Conservation (phyloP, 2,888 invertebrate genomes). For the Phania funesta region DNA sequence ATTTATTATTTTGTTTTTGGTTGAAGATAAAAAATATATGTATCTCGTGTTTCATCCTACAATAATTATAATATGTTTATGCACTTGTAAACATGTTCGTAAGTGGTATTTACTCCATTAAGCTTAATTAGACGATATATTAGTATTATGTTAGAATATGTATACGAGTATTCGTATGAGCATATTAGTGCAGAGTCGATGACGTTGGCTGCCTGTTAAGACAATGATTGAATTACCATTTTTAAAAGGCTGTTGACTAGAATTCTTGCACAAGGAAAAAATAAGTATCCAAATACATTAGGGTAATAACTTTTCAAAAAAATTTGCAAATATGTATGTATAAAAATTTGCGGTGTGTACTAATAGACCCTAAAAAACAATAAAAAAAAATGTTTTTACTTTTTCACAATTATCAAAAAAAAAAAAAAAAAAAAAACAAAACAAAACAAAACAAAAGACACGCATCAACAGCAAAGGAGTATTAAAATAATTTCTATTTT, state of each 20-base stretch:
- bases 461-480: too few species aligned
- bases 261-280: neutral
- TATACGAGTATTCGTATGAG: neutral
- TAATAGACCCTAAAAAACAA: too few species aligned
- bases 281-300: neutral
- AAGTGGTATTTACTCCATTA: conserved; percentile 44
- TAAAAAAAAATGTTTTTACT: too few species aligned
- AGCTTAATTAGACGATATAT: conserved; percentile 35
- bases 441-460: too few species aligned
- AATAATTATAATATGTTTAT: conserved; percentile 9
- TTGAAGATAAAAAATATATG: neutral
- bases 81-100: neutral
- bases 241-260: neutral
- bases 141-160: conserved; percentile 11
- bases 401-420: too few species aligned
- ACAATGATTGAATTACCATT: conserved; percentile 29
- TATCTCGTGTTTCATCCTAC: conserved; percentile 23
- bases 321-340: too few species aligned
- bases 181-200: conserved; percentile 13
- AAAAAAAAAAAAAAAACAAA: too few species aligned
- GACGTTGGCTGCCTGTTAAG: conserved; percentile 29
- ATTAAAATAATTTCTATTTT: too few species aligned
- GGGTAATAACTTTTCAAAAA: too few species aligned
- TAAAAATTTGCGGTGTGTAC: too few species aligned
- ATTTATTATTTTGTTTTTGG: neutral